Evolutionary conservation across 1,140 invertebrate genomes (phyloP), one percentile per base, ranked within the genome.

Genomic region (Scaptomyza montana): DNA sequence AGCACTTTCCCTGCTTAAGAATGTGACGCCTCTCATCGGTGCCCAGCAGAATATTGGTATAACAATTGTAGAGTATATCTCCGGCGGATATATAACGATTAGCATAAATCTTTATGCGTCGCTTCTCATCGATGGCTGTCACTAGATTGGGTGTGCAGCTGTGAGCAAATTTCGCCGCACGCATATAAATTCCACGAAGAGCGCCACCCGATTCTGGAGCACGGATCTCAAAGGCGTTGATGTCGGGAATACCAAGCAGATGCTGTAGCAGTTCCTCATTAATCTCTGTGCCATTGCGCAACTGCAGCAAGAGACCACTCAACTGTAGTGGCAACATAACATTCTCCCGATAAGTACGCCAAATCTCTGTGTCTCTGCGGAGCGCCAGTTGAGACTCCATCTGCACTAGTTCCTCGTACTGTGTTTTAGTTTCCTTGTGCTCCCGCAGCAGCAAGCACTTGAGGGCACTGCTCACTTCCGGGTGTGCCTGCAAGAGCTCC

Each of bases 31-130:
- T 93, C 61, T 95, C 93, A 5, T 92, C 90, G 19, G 94, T 95
- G 2, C 95, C 95, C 92, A 95, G 93, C 61, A 97, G 91, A 1
- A 95, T 93, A 84, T 96, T 95, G 0, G 96, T 95, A 72, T 97
- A 97, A 87, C 96, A 96, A 67, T 95, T 96, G 72, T 93, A 94
- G 64, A 97, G 94, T 2, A 93, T 90, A 28, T 95, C 94, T 10
- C 94, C 95, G 53, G 94, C 93, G 59, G 93, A 92, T 19, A 96
- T 94, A 8, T 93, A 89, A 0, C 93, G 87, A 70, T 94, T 95
- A 0, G 95, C 94, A 61, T 94, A 94, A 5, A 95, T 92, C 8
- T 94, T 94, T 9, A 96, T 92, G 19, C 93, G 79, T 62, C 94
- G 94, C 49, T 93, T 90, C 70, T 95, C 93, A 77, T 95, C 94